These are phyloP conservation scores for Botia kubotai DNA, from an alignment of 2,797 vertebrate genomes.

Conservation along the genomic window DNA sequence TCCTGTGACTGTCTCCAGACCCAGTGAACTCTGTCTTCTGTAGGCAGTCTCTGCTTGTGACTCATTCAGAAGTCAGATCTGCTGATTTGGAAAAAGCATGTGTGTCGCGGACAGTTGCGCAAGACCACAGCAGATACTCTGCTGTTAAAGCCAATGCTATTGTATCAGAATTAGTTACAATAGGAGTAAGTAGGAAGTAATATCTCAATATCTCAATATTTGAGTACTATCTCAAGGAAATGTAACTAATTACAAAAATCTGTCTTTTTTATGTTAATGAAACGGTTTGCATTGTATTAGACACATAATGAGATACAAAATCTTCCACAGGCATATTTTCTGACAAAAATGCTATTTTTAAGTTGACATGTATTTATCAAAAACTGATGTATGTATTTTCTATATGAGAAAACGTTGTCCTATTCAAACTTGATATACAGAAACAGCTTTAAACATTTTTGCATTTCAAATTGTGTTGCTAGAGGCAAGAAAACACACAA, in stretches of 20 bases:
- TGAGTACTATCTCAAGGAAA: background rate
- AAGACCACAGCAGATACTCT: background rate
- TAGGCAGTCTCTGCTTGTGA: background rate
- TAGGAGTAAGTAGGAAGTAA: background rate
- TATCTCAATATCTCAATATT: no score
- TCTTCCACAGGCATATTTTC: no score
- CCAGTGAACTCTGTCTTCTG: background rate
- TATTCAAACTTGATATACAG: no score
- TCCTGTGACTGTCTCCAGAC: constrained; percentile 2
- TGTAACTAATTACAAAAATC: background rate
- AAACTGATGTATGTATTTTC: no score
- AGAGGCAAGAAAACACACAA: no score
- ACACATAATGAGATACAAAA: no score
- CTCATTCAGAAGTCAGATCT: constrained; percentile 1
- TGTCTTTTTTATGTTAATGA: background rate
- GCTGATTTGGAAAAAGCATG: background rate
- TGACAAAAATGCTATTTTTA: background rate
- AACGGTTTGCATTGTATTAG: background rate
- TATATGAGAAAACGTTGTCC: no score
- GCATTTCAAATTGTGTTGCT: background rate
- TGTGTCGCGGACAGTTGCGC: background rate
- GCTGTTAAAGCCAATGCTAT: background rate
- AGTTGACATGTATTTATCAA: no score
- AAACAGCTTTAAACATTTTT: no score
- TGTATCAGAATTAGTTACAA: background rate